A percentile compares a stretch with the other conserved stretches of the same genome.
Conservation (phyloP, 2,113 vertebrate genomes). For the Vidua chalybeata region DNA sequence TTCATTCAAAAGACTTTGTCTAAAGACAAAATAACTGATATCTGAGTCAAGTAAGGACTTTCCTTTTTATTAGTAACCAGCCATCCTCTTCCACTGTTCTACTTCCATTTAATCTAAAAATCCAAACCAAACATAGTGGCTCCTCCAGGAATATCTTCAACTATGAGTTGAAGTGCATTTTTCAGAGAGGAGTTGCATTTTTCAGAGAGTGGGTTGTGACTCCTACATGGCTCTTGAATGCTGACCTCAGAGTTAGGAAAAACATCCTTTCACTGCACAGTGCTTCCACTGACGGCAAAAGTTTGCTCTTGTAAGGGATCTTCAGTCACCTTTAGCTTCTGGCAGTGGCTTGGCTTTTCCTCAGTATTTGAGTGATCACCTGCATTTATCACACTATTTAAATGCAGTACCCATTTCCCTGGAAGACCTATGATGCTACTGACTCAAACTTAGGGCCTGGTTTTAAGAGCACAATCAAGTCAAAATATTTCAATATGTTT, state of each 20-base stretch:
- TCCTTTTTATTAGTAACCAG: neutral
- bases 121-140: too few species aligned
- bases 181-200: neutral
- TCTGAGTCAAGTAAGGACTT: neutral
- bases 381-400: neutral
- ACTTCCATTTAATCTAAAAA: neutral
- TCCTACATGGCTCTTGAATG: neutral
- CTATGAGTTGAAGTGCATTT: too few species aligned
- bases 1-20: neutral
- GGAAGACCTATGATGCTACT: neutral
- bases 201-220: neutral
- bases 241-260: neutral
- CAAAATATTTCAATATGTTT: neutral
- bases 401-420: neutral
- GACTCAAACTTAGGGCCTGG: neutral
- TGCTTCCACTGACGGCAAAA: neutral
- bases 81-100: neutral
- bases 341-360: neutral
- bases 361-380: rapidly evolving
- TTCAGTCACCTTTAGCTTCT: neutral
- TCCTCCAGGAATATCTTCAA: neutral
- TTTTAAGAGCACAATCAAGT: neutral
- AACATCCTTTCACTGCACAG: neutral
- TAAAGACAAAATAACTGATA: neutral
- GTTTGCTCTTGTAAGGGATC: neutral